Base-by-base conservation (phyloP, 2,888 invertebrate genomes). In the Morpho deidamia region DNA sequence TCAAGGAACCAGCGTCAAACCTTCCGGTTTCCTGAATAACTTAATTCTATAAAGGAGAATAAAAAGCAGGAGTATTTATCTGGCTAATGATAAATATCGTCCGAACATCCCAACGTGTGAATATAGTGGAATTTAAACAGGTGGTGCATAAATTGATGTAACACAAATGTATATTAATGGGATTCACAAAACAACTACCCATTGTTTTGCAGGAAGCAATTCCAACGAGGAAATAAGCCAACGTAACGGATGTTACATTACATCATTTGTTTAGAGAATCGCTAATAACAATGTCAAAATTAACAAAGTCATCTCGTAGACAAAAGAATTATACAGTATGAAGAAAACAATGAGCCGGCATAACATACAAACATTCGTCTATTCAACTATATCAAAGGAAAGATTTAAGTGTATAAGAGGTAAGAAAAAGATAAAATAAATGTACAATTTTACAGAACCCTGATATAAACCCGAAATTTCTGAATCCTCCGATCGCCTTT, bases 151-250 rank as follows among this genome's bases (percentile, higher is more conserved):
- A 45, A 33, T 48, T 39, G 41, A 38, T 11, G 37, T 34, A 48
- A 52, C 23, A 12, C 52, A 46, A 44, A 44, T 33, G 33, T 50
- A 63, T 59, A 58, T 54, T 56, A 65, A 61, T 63, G 61, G 55
- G 56, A 60, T 65, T 63, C 62, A 57, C 59, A 51, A 61, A 66
- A 55, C 55, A 51, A 55, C 46, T 44, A 38, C 58, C 55, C 56
- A 67, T 65, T 68, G 68, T 73, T 66, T 56, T 37, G 59, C 71
- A 78, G 84, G 85, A 85, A 82, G 71, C 66, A 70, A 81, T 83
- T 76, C 66, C 61, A 68, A 73, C 64, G 74, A 77, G 84, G 84
- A 87, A 85, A 72, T 69, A 67, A 23, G 59, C 62, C 61, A 65
- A 65, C 68, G 69, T 66, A 72, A 66, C 79, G 71, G 71, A 75